Percentiles rank a stretch among this genome's conserved stretches.
phyloP scores from a whole-genome alignment of 2,888 invertebrate genomes.

The Drosophila macrospina region DNA sequence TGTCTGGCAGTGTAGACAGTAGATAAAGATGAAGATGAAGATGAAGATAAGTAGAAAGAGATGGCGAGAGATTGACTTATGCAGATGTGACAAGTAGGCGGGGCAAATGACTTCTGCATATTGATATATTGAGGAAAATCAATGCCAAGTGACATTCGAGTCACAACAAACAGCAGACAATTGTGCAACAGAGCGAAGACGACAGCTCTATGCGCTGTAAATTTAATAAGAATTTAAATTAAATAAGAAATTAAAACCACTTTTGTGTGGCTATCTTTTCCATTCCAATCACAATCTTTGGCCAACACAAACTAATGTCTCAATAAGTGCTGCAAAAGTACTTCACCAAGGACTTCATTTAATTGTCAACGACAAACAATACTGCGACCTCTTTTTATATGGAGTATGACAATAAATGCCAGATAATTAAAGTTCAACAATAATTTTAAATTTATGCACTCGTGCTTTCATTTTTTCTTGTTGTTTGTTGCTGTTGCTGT shows the following conservation, averaged over 20 bases:
- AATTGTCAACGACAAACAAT: constrained; percentile 6
- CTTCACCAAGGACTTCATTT: neutral
- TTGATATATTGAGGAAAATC: constrained; percentile 76
- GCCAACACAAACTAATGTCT: no score
- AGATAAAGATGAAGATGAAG: constrained; percentile 25
- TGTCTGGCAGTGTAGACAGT: constrained; percentile 9
- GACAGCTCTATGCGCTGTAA: neutral
- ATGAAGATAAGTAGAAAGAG: neutral
- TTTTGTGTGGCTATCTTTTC: no score
- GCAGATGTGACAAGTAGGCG: constrained; percentile 75
- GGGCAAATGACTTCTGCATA: constrained; percentile 70
- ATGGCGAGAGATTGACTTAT: constrained; percentile 35
- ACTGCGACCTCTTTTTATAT: constrained; percentile 40
- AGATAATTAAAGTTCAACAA: constrained; percentile 74
- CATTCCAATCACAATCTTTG: no score
- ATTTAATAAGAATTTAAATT: neutral
- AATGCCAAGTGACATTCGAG: constrained; percentile 61
- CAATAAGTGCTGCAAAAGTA: neutral
- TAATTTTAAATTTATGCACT: constrained; percentile 73
- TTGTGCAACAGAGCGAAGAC: neutral
- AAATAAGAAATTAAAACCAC: no score
- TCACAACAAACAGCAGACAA: constrained; percentile 26
- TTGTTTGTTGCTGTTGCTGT: no score
- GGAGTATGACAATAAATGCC: constrained; percentile 65
- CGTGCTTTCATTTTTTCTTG: constrained; percentile 21